These are phyloP conservation scores for Anthonomus grandis DNA, from an alignment of 1,140 invertebrate genomes.

Conservation along the genomic window DNA sequence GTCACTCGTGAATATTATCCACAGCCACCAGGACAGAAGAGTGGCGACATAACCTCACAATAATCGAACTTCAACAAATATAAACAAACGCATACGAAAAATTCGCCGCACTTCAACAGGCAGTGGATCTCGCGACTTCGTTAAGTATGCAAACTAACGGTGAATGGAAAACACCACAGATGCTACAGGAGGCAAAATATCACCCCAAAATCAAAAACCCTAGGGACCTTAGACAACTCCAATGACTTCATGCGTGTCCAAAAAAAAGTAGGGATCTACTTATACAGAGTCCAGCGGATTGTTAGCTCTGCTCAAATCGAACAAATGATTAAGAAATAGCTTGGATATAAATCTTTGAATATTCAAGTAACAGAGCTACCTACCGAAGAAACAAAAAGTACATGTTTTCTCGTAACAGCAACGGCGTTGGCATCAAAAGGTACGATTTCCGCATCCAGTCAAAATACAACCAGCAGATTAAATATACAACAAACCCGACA, in stretches of 20 bases:
- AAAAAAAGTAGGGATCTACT: no score
- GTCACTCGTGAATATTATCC: no score
- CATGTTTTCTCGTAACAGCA: neutral
- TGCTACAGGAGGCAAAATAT: neutral
- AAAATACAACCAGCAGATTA: neutral
- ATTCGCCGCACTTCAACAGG: no score
- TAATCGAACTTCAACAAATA: neutral
- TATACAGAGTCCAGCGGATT: no score
- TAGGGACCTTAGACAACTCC: neutral
- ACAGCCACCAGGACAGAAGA: neutral
- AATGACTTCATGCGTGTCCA: no score
- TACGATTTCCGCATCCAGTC: slow-evolving; percentile 2
- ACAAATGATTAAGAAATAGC: neutral
- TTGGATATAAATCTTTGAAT: neutral
- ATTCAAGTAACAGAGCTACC: slow-evolving; percentile 1
- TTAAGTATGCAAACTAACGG: no score
- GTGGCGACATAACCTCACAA: no score
- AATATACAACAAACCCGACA: no score
- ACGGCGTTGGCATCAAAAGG: slow-evolving; percentile 1
- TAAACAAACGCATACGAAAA: neutral
- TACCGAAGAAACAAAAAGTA: slow-evolving; percentile 1
- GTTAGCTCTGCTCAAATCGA: no score
- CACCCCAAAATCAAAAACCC: neutral
- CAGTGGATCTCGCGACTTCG: no score
- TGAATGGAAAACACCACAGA: no score